Evolutionary conservation across 2,797 vertebrate genomes (phyloP).

Genomic region (Cossypha dichroa): DNA sequence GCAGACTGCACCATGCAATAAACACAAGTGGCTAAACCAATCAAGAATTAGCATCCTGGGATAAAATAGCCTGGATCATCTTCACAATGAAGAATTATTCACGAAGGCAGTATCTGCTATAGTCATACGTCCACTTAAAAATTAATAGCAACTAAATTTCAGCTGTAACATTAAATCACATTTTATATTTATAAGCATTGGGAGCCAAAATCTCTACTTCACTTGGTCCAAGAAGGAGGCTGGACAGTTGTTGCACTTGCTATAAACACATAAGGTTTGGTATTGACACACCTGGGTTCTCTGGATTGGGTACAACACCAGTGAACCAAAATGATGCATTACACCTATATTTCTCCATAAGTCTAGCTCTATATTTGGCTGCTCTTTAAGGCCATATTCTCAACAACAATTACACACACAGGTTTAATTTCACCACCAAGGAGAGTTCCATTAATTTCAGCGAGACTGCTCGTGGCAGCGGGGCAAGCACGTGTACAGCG

Average conservation of each 20-base stretch:
- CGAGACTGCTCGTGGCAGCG: background rate
- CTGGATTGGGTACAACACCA: background rate
- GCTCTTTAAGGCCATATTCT: background rate
- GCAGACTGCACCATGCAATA: background rate
- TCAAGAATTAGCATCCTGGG: background rate
- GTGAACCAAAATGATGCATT: background rate
- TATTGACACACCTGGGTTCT: background rate
- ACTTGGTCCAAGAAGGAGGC: background rate
- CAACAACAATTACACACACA: background rate
- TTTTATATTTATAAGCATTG: background rate
- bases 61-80: background rate
- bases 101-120: background rate
- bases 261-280: background rate
- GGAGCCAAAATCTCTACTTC: background rate
- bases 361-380: background rate
- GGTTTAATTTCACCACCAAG: slow-evolving; percentile 13
- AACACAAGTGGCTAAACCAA: background rate
- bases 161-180: background rate
- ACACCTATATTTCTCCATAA: background rate
- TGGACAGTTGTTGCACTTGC: background rate
- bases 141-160: background rate
- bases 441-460: background rate
- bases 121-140: background rate
- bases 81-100: background rate
- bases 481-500: background rate